These are phyloP conservation scores for Megathymus violae DNA, from an alignment of 1,140 invertebrate species.

Conservation along the genomic window DNA sequence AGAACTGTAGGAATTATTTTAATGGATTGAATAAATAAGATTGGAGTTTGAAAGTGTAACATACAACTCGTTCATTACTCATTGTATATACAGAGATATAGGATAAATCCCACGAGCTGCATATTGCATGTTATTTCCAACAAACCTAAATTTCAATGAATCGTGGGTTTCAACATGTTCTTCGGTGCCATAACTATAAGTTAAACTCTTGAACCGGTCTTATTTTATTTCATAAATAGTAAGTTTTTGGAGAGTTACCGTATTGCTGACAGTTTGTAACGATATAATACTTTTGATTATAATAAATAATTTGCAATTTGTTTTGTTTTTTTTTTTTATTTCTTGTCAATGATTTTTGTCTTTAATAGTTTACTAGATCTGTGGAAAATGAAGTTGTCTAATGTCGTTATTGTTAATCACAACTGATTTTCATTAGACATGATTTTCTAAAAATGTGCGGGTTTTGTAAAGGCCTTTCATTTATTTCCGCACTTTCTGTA, in stretches of 20 bases:
- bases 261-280: neutral
- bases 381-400: too few species aligned
- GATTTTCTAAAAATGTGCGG: too few species aligned
- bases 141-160: constrained; percentile 10
- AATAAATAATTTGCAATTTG: neutral
- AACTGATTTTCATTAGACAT: too few species aligned
- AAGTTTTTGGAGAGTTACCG: constrained; percentile 21
- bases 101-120: too few species aligned
- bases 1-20: neutral
- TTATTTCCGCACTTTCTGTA: too few species aligned
- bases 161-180: constrained; percentile 1
- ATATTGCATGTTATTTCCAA: constrained; percentile 1
- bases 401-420: too few species aligned
- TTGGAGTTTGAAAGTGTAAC: constrained; percentile 72
- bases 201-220: constrained; percentile 75
- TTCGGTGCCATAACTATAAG: constrained; percentile 33
- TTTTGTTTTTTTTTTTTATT: constrained; percentile 9
- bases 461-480: too few species aligned
- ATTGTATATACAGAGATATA: too few species aligned
- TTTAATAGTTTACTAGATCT: too few species aligned
- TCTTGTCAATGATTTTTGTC: neutral
- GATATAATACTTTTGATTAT: neutral
- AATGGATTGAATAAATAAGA: constrained; percentile 24
- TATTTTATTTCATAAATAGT: constrained; percentile 24
- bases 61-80: neutral